Base-by-base conservation (phyloP, 1,140 invertebrate species). In the Colletes gigas region DNA sequence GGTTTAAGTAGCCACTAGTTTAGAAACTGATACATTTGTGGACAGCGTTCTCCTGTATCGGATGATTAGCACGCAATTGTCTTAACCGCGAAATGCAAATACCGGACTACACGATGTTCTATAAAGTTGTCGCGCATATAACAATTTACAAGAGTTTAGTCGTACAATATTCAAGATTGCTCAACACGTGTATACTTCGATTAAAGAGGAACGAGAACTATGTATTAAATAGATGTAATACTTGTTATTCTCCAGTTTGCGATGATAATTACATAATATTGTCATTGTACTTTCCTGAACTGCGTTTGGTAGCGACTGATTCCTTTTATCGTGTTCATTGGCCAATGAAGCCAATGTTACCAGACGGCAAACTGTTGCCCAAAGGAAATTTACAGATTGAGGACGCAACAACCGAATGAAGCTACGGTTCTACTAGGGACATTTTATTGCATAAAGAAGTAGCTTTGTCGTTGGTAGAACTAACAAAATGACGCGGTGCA, bases 71-170 rank as follows among this genome's bases (percentile, higher is more conserved):
- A 21, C 47, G 39, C 17, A 41, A 47, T 50, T 19, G n/a, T 7
- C 12, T 47, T 47, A 30, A 70, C 55, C 75, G 75, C 66, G 75
- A 50, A 78, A 70, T 78, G 47, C 44, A 52, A 78, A 70, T 21
- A 15, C 3, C 0, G 6, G 6, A 19, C 9, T 19, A 0, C 21
- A 19, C 3, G 17, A 15, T 60, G 12, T 4, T 30, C 4, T 6
- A 7, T 0, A 6, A 60, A 2, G 12, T 4, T 19, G 14, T 7
- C 4, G 0, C 14, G 1, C 68, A 17, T 30, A 10, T 19, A 3
- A 12, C 3, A 9, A 12, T 57, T 57, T 30, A 44, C 0, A 19
- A 30, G 19, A 39, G 14, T 17, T 44, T 8, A 2, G 4, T 69
- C 4, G 4, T 4, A n/a, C 3, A 41, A 68, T 14, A 47, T 5